Evolutionary conservation across 2,113 vertebrate genomes (phyloP).

Genomic region (Montifringilla adamsi): DNA sequence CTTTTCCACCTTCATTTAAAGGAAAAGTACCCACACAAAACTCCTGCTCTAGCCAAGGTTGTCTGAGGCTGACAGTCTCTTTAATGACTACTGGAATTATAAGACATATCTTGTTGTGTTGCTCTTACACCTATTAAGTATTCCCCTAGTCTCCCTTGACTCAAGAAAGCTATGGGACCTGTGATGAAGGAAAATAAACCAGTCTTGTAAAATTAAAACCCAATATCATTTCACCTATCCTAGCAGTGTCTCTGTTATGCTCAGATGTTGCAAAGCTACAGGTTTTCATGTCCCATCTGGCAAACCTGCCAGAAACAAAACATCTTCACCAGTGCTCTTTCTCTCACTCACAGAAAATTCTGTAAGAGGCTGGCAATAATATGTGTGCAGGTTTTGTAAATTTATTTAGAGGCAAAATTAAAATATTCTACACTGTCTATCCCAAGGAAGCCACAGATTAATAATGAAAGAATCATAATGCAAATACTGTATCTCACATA

Average conservation of each 20-base stretch:
- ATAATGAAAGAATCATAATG: not conserved
- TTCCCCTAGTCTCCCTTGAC: not conserved
- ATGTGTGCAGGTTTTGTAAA: not conserved
- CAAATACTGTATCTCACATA: conserved; percentile 42
- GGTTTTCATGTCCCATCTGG: not conserved
- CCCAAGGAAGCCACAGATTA: not conserved
- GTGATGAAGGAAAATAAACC: not conserved
- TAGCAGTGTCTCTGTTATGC: not conserved
- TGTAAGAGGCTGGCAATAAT: not conserved
- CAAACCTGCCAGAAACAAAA: not conserved
- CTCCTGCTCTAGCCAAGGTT: not conserved
- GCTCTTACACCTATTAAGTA: not conserved
- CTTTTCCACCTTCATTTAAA: not conserved
- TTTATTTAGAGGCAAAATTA: not conserved
- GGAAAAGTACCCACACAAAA: not conserved
- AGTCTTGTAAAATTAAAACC: not conserved
- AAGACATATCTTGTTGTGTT: not conserved
- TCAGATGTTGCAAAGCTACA: not conserved
- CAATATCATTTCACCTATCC: not conserved
- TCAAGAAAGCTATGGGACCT: not conserved
- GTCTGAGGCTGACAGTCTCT: not conserved
- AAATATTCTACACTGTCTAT: not conserved
- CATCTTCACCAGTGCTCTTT: not conserved
- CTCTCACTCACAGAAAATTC: not conserved
- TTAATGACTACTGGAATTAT: not conserved